Base-by-base conservation (phyloP, 1,140 invertebrate genomes). In the Paramacrobiotus metropolitanus region DNA sequence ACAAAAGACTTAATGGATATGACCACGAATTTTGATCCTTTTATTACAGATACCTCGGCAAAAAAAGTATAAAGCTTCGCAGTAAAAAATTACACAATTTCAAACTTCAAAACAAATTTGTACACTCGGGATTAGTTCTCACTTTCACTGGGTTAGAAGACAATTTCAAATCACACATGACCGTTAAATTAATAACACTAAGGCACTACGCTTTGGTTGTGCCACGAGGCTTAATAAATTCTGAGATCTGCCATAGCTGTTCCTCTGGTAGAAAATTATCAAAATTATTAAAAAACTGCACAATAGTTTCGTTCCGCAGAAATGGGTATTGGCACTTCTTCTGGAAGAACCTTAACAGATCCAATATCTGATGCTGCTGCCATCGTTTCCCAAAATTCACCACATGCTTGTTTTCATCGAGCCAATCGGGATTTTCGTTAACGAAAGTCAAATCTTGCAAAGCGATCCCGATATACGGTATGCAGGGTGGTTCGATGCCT, bases 401-500 rank as follows among this genome's bases (percentile, higher is more conserved):
- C 64, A 82, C 82, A 62, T 70, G 73, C 2, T 30, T 61, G 63
- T 85, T 84, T 69, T 94, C 87, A 2, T 81, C 78, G 67, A 95
- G 75, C 61, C 83, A 78, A 71, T 96, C 87, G 64, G 79, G 85
- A 74, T 96, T 97, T 48, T 93, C 94, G 74, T 97, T 88, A 44
- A 98, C 89, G 76, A 98, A 97, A 2, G 94, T 98, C 69, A 98
- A 77, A 77, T 98, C 94, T 82, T 98, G 93, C 44, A 98, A 79
- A 61, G 97, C 92, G 45, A 97, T 77, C 59, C 94, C 94, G 71
- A 97, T 92, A 70, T 97, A 97, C 28, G 93, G 93, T 75, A 97
- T 95, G 73, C 92, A 96, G 29, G 93, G 93, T 29, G 93, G 89
- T 69, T 87, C 83, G 15, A 91, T 91, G 70, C 94, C 88, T 31